Conservation (phyloP, 2,113 vertebrate species). For the Perccottus glenii region DNA sequence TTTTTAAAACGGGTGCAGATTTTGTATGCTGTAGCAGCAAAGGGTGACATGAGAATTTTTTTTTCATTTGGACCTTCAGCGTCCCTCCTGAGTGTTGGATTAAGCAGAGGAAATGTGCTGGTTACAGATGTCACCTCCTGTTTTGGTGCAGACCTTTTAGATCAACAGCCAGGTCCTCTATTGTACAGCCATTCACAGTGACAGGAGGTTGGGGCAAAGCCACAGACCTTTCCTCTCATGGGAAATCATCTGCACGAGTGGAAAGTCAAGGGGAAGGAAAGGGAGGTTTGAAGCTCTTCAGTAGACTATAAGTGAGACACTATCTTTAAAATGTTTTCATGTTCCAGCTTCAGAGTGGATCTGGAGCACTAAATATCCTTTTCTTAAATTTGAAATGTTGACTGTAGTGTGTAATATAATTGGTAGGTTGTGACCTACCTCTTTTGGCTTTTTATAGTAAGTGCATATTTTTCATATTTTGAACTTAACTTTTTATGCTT, state of each 20-base stretch:
- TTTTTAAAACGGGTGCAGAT: too few species aligned
- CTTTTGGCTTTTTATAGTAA: neutral
- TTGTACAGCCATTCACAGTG: constrained; percentile 19
- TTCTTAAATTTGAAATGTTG: constrained; percentile 22
- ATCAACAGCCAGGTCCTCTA: constrained; percentile 19
- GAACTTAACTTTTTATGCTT: constrained; percentile 6
- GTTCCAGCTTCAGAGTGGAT: neutral
- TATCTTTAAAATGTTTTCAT: constrained; percentile 22
- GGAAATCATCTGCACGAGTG: constrained; percentile 42
- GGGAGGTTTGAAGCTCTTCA: constrained; percentile 47
- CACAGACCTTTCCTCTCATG: constrained; percentile 42
- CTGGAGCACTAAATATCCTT: too few species aligned
- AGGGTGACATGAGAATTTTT: too few species aligned
- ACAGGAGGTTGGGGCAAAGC: constrained; percentile 23
- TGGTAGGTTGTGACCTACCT: constrained; percentile 33
- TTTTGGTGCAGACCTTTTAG: constrained; percentile 18
- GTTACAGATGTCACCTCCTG: constrained; percentile 51
- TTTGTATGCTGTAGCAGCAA: too few species aligned
- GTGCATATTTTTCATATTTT: constrained; percentile 3
- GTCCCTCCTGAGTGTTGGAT: constrained; percentile 27
- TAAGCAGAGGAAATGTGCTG: constrained; percentile 27
- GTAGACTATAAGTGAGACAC: constrained; percentile 22
- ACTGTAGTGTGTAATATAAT: constrained; percentile 19
- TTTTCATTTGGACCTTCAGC: too few species aligned
- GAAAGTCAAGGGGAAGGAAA: constrained; percentile 61